Evolutionary conservation across 2,888 invertebrate species (phyloP), one percentile per base, ranked within the genome.

Genomic region (Hedychridium roseum): DNA sequence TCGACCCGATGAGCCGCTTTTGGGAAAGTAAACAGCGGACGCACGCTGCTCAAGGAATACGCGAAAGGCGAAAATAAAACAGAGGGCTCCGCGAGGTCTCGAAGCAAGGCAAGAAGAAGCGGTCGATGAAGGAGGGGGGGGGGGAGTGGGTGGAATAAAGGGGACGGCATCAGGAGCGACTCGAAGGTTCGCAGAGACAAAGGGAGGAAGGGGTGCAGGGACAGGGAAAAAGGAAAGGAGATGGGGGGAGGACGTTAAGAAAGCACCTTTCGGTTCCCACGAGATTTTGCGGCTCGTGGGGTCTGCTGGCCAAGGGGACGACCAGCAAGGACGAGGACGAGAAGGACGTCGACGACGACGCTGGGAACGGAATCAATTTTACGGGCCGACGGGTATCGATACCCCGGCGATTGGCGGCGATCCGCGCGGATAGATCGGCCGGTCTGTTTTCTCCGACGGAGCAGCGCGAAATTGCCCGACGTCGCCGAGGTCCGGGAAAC

Each of bases 291-390:
- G 63, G 62, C 52, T 60, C 68, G 67, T 50, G 64, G 54, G n/a
- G n/a, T n/a, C n/a, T n/a, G n/a, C n/a, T n/a, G n/a, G n/a, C n/a
- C n/a, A n/a, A n/a, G n/a, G n/a, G n/a, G n/a, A n/a, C n/a, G n/a
- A n/a, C n/a, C n/a, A n/a, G n/a, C n/a, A n/a, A n/a, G n/a, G 50
- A 55, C 60, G 60, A 54, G 52, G 42, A 52, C 43, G 38, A 59
- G 50, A 55, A 56, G 5, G 18, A 49, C 31, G 37, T 40, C 41
- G 39, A 43, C 38, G 43, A 46, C 16, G 23, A 44, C 51, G 58
- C 48, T 49, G 48, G 54, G 54, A 57, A 57, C 56, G 60, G 69
- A 72, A 72, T 71, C 70, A 70, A 72, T 71, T 72, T 72, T 71
- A 70, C 70, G 70, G 68, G 43, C 64, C 68, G 57, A 55, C 65